Conservation (phyloP, 2,888 invertebrate genomes). For the Dusona sp. region DNA sequence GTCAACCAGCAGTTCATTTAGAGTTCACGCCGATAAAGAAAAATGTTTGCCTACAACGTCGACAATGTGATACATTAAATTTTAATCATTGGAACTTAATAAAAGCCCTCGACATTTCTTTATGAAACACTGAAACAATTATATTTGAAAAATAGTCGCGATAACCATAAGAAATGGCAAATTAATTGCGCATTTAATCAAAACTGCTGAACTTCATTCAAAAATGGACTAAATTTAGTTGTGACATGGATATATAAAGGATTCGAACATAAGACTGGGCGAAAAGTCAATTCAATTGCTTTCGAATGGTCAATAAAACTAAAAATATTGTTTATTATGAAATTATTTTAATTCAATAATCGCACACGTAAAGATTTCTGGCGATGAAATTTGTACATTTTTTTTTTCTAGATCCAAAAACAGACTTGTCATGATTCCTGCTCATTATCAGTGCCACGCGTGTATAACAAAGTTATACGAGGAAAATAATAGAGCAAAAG, state of each 20-base stretch:
- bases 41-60: background rate
- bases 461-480: background rate
- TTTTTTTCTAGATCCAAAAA: background rate
- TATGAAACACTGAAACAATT: background rate
- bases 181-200: background rate
- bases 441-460: background rate
- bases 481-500: background rate
- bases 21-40: conserved; percentile 16
- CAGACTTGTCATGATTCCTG: background rate
- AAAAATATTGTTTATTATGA: no score
- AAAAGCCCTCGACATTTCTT: background rate
- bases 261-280: no score
- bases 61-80: background rate
- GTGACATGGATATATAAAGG: no score
- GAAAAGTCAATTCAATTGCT: no score
- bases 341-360: no score
- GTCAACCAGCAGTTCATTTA: conserved; percentile 7
- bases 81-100: background rate
- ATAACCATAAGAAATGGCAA: background rate
- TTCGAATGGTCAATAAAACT: no score
- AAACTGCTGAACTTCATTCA: background rate
- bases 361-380: no score
- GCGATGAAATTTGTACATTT: background rate
- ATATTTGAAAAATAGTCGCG: background rate
- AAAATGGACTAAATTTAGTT: no score